Percentiles rank a stretch among this genome's conserved stretches.
Evolutionary conservation across 2,113 vertebrate genomes (phyloP).

Genomic region (Tetrax tetrax): DNA sequence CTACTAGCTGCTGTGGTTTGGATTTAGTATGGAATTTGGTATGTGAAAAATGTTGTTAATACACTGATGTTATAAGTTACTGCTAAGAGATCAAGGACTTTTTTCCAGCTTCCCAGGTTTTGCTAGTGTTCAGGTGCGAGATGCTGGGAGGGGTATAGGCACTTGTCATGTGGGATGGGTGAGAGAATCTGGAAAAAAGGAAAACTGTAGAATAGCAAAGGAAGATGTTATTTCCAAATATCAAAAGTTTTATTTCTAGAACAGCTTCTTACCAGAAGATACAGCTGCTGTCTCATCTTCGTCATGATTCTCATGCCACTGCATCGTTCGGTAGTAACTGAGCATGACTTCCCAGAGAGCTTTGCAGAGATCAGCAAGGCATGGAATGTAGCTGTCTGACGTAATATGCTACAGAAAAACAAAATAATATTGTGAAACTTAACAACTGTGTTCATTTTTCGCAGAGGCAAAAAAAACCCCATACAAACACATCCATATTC

Average conservation of each 20-base stretch:
- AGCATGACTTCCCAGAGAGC: conserved; percentile 99
- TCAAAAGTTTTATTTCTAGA: not conserved
- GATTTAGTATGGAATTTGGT: too few relatives aligned
- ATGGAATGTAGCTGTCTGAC: conserved; percentile 96
- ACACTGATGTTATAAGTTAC: too few relatives aligned
- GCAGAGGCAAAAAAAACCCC: not conserved
- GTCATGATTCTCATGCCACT: conserved; percentile 93
- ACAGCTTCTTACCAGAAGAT: conserved; percentile 78
- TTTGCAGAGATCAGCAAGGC: conserved; percentile 95
- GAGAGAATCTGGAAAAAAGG: too few relatives aligned
- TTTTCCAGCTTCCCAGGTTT: too few relatives aligned
- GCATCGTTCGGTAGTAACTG: conserved; percentile 95
- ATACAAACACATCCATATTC: not conserved
- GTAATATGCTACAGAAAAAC: conserved; percentile 88
- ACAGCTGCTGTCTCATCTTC: conserved; percentile 75
- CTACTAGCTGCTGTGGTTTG: too few relatives aligned
- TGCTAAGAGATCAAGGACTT: too few relatives aligned
- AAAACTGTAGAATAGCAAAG: too few relatives aligned
- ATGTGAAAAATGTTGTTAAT: too few relatives aligned
- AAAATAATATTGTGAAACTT: not conserved
- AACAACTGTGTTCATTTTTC: not conserved
- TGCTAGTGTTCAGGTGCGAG: too few relatives aligned
- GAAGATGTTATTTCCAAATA: not conserved
- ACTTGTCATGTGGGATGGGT: too few relatives aligned
- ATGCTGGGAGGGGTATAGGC: too few relatives aligned